Conservation (phyloP, 1,140 invertebrate species). For the Trichonephila clavata region DNA sequence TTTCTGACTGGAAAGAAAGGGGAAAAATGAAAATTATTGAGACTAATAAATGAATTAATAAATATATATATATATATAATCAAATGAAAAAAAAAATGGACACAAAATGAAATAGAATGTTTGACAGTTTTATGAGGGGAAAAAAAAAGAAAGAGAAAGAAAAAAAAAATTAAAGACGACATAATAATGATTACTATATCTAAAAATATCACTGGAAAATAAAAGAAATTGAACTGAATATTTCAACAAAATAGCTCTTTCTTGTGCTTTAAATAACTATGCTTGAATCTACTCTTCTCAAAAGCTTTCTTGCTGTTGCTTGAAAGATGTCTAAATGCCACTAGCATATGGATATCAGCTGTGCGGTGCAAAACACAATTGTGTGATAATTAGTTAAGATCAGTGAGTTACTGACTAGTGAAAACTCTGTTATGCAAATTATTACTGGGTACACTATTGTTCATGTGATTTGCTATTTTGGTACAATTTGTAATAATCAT, state of each 20-base stretch:
- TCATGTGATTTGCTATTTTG: slow-evolving; percentile 77
- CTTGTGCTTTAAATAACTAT: slow-evolving; percentile 68
- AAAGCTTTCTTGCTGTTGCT: slow-evolving; percentile 71
- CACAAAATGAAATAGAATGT: background rate
- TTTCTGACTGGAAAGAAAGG: background rate
- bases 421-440: slow-evolving; percentile 58
- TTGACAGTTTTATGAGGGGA: background rate
- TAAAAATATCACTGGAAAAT: slow-evolving; percentile 1
- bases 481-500: slow-evolving; percentile 73
- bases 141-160: background rate
- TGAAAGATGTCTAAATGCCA: slow-evolving; percentile 46
- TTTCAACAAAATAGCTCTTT: slow-evolving; percentile 57
- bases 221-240: slow-evolving; percentile 12
- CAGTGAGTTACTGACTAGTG: slow-evolving; percentile 55
- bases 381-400: slow-evolving; percentile 70
- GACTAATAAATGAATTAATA: background rate
- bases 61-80: slow-evolving; percentile 6
- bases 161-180: background rate
- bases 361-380: slow-evolving; percentile 54
- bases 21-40: slow-evolving; percentile 1
- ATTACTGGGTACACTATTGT: slow-evolving; percentile 71
- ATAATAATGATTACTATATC: slow-evolving; percentile 8
- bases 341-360: slow-evolving; percentile 48
- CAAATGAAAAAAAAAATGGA: background rate
- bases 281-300: slow-evolving; percentile 59